Conservation (phyloP, 2,888 invertebrate genomes). For the Drosophila sordidula region DNA sequence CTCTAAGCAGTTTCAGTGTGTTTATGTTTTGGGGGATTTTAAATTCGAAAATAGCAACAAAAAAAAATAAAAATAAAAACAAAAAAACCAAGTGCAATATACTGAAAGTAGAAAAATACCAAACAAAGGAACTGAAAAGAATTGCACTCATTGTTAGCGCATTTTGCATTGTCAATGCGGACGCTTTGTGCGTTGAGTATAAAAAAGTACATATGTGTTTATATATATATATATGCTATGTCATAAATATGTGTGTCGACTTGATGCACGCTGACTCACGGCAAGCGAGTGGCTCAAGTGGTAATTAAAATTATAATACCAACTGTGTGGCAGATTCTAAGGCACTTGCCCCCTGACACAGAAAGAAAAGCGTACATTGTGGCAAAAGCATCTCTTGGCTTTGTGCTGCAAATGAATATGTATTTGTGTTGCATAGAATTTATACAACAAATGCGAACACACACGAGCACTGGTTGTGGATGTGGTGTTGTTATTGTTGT, state of each 20-base stretch:
- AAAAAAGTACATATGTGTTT: constrained; percentile 3
- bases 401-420: constrained; percentile 28
- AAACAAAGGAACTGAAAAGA: constrained; percentile 44
- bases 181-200: constrained; percentile 29
- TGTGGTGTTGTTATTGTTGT: constrained; percentile 4
- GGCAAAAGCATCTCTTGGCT: constrained; percentile 39
- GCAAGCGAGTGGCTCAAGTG: constrained; percentile 59
- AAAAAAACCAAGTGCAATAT: constrained; percentile 26
- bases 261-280: constrained; percentile 41
- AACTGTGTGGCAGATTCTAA: constrained; percentile 38
- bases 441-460: constrained; percentile 39
- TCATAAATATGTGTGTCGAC: constrained; percentile 26
- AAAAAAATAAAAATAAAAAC: neutral
- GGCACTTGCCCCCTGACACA: constrained; percentile 62
- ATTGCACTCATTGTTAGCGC: constrained; percentile 47
- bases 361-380: constrained; percentile 56
- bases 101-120: constrained; percentile 13
- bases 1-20: constrained; percentile 10
- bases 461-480: constrained; percentile 20
- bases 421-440: constrained; percentile 40
- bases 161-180: constrained; percentile 57
- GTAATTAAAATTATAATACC: constrained; percentile 81
- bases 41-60: constrained; percentile 11
- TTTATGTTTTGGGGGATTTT: constrained; percentile 21
- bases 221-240: constrained; percentile 4